phyloP scores from a whole-genome alignment of 2,797 vertebrate species.

The Cyprinodon diabolis region DNA sequence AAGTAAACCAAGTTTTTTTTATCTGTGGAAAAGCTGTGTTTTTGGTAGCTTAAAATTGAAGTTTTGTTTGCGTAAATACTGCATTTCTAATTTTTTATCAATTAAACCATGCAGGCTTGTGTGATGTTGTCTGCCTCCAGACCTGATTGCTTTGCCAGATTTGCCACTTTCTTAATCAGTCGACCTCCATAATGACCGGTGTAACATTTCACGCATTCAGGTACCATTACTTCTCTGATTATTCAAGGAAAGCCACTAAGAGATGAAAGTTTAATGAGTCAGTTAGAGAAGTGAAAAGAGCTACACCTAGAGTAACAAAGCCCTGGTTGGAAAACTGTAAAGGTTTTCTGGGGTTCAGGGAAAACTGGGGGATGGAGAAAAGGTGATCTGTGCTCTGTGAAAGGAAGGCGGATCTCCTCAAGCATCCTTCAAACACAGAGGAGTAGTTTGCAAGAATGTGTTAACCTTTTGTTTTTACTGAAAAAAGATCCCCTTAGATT shows the following conservation, averaged over 20 bases:
- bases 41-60: neutral
- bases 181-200: conserved; percentile 43
- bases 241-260: conserved; percentile 49
- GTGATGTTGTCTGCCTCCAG: neutral
- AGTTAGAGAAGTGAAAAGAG: conserved; percentile 55
- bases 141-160: conserved; percentile 9
- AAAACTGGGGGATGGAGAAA: conserved; percentile 42
- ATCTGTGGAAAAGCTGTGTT: neutral
- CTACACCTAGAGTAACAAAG: conserved; percentile 41
- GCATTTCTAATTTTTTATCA: neutral
- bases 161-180: conserved; percentile 30
- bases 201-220: conserved; percentile 61
- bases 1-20: neutral
- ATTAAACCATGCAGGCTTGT: neutral
- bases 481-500: conserved; percentile 60
- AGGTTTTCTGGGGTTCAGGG: conserved; percentile 31
- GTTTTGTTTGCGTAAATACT: neutral
- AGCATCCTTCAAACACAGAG: conserved; percentile 73
- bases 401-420: conserved; percentile 55
- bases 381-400: conserved; percentile 35
- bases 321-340: conserved; percentile 26
- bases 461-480: conserved; percentile 64
- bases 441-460: conserved; percentile 77
- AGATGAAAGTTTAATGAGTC: conserved; percentile 57
- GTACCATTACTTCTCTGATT: conserved; percentile 37